These are phyloP conservation scores for Zaprionus davidi DNA, from an alignment of 1,140 invertebrate genomes.

Conservation along the genomic window DNA sequence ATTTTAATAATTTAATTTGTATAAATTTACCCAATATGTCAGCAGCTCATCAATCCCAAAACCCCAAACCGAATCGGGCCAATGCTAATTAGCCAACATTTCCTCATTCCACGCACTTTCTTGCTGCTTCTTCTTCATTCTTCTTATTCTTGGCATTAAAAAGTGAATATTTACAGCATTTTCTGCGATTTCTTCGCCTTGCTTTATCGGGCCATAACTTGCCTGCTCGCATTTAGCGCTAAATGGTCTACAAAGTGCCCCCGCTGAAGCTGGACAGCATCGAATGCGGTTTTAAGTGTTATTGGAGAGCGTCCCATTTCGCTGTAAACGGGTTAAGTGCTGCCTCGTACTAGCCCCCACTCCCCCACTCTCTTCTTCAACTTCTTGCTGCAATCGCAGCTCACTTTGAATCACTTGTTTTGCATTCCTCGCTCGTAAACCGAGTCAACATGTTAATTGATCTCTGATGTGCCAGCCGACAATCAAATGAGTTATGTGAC, in stretches of 20 bases:
- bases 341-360: conserved; percentile 34
- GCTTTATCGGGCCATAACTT: conserved; percentile 66
- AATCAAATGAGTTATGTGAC: conserved; percentile 3
- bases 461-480: conserved; percentile 25
- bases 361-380: not conserved
- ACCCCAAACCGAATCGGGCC: conserved; percentile 25
- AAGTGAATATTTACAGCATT: conserved; percentile 58
- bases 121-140: not conserved
- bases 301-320: conserved; percentile 55
- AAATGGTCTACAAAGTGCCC: conserved; percentile 71
- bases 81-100: conserved; percentile 50
- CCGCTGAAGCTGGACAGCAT: conserved; percentile 41
- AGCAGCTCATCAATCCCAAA: conserved; percentile 54
- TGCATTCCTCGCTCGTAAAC: conserved; percentile 64
- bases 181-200: conserved; percentile 39
- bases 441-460: conserved; percentile 75
- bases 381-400: conserved; percentile 7
- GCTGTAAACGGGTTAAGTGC: conserved; percentile 66
- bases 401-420: conserved; percentile 43
- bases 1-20: conserved; percentile 79
- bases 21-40: conserved; percentile 78
- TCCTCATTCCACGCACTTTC: conserved; percentile 27
- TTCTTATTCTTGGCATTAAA: conserved; percentile 40
- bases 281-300: conserved; percentile 71
- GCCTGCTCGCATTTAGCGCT: conserved; percentile 73